A percentile compares a stretch with the other conserved stretches of the same genome.
These are phyloP conservation scores for Bactericera cockerelli DNA, from an alignment of 1,140 invertebrate genomes.

Conservation along the genomic window DNA sequence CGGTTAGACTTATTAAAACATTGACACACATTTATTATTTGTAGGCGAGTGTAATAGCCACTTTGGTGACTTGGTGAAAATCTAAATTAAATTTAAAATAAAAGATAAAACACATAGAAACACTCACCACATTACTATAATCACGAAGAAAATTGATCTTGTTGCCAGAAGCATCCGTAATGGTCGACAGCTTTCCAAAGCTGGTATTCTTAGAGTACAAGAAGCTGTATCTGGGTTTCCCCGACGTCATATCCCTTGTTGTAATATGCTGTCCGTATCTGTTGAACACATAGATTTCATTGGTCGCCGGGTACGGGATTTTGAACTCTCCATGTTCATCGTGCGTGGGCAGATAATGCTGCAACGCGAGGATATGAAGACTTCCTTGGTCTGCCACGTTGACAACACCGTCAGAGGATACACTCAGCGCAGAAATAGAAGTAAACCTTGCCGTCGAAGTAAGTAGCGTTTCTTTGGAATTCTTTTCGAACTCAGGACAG, in stretches of 20 bases:
- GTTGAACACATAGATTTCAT: conserved; percentile 89
- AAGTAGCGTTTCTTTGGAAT: conserved; percentile 49
- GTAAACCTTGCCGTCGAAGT: conserved; percentile 82
- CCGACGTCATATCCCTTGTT: conserved; percentile 82
- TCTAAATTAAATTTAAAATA: too few relatives aligned
- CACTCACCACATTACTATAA: conserved; percentile 60
- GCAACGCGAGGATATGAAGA: conserved; percentile 71
- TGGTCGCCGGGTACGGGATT: conserved; percentile 75
- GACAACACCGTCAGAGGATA: conserved; percentile 82
- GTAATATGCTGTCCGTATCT: conserved; percentile 86
- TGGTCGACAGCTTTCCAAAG: conserved; percentile 81
- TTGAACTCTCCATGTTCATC: conserved; percentile 84
- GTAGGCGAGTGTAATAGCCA: too few relatives aligned
- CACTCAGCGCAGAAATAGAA: conserved; percentile 78
- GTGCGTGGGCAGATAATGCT: conserved; percentile 75
- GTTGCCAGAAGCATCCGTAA: conserved; percentile 83
- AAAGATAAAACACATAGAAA: too few relatives aligned
- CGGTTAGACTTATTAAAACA: too few relatives aligned
- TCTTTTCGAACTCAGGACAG: conserved; percentile 18
- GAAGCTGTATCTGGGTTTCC: conserved; percentile 83
- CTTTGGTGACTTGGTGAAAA: too few relatives aligned
- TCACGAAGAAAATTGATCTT: conserved; percentile 83
- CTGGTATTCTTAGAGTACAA: conserved; percentile 93
- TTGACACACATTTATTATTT: too few relatives aligned
- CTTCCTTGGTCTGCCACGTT: conserved; percentile 85